Evolutionary conservation across 2,888 invertebrate genomes (phyloP), one percentile per base, ranked within the genome.

Genomic region (Eupithecia inturbata): DNA sequence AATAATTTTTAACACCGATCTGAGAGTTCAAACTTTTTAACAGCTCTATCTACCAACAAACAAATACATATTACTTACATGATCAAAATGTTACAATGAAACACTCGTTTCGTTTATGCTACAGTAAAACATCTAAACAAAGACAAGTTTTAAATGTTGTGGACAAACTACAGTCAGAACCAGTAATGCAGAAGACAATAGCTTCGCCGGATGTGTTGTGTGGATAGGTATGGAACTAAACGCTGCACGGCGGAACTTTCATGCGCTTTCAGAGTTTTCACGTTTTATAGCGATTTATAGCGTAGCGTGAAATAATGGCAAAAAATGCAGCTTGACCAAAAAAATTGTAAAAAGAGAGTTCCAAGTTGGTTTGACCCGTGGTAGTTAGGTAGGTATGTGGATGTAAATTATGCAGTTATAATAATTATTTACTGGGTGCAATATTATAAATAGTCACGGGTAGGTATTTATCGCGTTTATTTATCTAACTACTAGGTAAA

Each of bases 141-240:
- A 57, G 57, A 57, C 22, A 57, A 57, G 26, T 57, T 57, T 53
- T 57, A 26, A 57, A 26, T 26, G 57, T 57, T 57, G 53, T 12
- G 53, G 53, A 9, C 53, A 26, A 57, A 26, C 57, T 14, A 5
- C 57, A 57, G 57, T 5, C 12, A 57, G 14, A 57, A 26, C 26
- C 66, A 22, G 66, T 41, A 22, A 33, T 16, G 36, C 36, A 16
- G 22, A 49, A 57, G 53, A 68, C 53, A 68, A 68, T n/a, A 33
- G 63, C 63, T 5, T n/a, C 49, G 68, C 57, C 33, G 68, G 49
- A 53, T 68, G 68, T 41, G 39, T 66, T 66, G 39, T 66, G 57
- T 53, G 26, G 22, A 60, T 60, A 26, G 4, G 19, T 16, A 62
- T n/a, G 16, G 10, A 22, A 36, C 22, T 66, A 36, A 36, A 66